Evolutionary conservation across 2,113 vertebrate genomes (phyloP).

Genomic region (Podarcis cretensis): DNA sequence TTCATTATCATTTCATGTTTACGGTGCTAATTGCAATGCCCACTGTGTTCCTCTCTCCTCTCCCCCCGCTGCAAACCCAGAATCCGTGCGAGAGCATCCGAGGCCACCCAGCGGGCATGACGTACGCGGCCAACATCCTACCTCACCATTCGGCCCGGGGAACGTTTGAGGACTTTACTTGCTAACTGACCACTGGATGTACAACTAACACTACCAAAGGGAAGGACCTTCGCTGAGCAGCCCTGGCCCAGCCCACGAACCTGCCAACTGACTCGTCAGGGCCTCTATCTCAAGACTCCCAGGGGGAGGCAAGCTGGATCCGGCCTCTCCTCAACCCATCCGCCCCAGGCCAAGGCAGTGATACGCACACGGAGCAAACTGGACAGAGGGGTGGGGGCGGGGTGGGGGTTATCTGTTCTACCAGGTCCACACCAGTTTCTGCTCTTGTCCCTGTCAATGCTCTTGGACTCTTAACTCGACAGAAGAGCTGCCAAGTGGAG

Average conservation of each 20-base stretch:
- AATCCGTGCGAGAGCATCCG: slow-evolving; percentile 93
- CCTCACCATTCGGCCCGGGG: slow-evolving; percentile 97
- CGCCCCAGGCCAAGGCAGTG: slow-evolving; percentile 27
- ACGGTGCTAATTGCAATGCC: background rate
- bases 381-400: background rate
- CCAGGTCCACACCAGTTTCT: slow-evolving; percentile 6
- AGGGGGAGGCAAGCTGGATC: background rate
- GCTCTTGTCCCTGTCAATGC: background rate
- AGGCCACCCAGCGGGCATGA: slow-evolving; percentile 89
- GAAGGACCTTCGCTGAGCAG: slow-evolving; percentile 60
- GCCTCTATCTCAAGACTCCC: slow-evolving; percentile 46
- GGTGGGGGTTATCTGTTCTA: background rate
- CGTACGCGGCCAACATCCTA: slow-evolving; percentile 98
- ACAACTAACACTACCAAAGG: slow-evolving; percentile 72
- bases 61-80: slow-evolving; percentile 66
- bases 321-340: slow-evolving; percentile 39
- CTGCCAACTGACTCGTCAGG: slow-evolving; percentile 29
- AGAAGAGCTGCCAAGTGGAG: slow-evolving; percentile 12
- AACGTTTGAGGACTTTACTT: slow-evolving; percentile 99
- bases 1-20: background rate
- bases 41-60: background rate
- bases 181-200: slow-evolving; percentile 82
- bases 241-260: slow-evolving; percentile 52
- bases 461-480: slow-evolving; percentile 18
- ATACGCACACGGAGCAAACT: slow-evolving; percentile 35